These are phyloP conservation scores for Holacanthus passer DNA, from an alignment of 2,113 vertebrate genomes.

Conservation along the genomic window DNA sequence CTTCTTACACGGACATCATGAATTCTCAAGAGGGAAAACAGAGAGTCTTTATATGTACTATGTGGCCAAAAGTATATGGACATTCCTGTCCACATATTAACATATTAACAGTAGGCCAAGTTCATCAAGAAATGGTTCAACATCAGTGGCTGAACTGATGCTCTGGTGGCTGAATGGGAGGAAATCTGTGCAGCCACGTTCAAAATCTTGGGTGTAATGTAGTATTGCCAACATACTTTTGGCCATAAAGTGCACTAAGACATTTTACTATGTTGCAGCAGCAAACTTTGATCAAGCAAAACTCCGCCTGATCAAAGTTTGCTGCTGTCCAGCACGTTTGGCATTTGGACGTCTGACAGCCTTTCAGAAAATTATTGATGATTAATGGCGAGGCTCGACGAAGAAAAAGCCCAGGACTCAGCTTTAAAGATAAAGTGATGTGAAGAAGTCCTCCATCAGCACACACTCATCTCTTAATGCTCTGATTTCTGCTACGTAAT, in stretches of 20 bases:
- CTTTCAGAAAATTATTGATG: conserved; percentile 46
- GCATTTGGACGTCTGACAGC: conserved; percentile 33
- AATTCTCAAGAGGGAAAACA: too few species aligned
- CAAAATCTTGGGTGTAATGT: background rate
- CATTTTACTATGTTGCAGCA: background rate
- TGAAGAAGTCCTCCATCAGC: conserved; percentile 13
- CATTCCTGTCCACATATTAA: too few species aligned
- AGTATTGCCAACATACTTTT: background rate
- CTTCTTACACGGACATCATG: too few species aligned
- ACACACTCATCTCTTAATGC: conserved; percentile 3
- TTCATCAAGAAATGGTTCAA: too few species aligned
- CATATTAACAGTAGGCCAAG: too few species aligned
- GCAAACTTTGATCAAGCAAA: background rate
- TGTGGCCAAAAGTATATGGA: too few species aligned
- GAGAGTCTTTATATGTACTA: too few species aligned
- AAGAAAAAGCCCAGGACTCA: conserved; percentile 27
- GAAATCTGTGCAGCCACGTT: background rate
- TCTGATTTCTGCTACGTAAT: conserved; percentile 2
- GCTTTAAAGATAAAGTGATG: conserved; percentile 37
- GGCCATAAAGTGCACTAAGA: background rate
- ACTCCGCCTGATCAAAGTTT: conserved; percentile 2
- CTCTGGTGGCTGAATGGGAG: background rate
- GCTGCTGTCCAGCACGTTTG: conserved; percentile 8
- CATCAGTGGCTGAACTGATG: too few species aligned
- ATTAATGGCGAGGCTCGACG: conserved; percentile 8